Conservation (phyloP, 2,888 invertebrate genomes). For the Polyploca ridens region DNA sequence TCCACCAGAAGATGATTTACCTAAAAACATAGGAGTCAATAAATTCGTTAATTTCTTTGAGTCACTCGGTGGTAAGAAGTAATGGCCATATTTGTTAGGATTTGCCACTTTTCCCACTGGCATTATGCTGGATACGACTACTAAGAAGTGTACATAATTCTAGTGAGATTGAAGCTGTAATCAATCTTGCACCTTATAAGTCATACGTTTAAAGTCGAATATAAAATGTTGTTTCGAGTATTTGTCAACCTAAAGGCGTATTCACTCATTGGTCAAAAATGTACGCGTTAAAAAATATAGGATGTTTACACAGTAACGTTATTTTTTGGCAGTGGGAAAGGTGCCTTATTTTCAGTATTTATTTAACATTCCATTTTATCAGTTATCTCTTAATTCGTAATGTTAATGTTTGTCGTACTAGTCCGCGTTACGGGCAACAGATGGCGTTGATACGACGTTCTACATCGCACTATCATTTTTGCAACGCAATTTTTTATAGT, state of each 20-base stretch:
- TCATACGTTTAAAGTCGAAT: not conserved
- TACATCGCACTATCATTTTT: not conserved
- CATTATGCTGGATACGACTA: not conserved
- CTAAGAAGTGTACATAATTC: not conserved
- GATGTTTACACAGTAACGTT: not conserved
- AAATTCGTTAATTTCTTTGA: constrained; percentile 81
- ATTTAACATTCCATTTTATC: constrained; percentile 35
- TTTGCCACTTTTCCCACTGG: not conserved
- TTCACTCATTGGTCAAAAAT: too few relatives aligned
- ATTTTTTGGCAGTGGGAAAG: not conserved
- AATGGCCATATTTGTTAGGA: constrained; percentile 25
- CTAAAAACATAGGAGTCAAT: constrained; percentile 79
- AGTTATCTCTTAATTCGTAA: not conserved
- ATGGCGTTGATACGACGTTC: not conserved
- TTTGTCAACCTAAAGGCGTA: too few relatives aligned
- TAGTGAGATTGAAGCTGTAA: not conserved
- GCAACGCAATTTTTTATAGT: not conserved
- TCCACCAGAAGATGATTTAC: constrained; percentile 77
- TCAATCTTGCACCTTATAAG: not conserved
- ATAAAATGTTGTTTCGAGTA: not conserved
- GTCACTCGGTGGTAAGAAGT: constrained; percentile 77
- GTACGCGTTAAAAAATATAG: too few relatives aligned
- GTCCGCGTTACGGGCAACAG: not conserved
- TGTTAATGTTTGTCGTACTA: not conserved
- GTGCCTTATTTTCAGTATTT: constrained; percentile 36